Evolutionary conservation across 23 tunicate species (phyloP).

Genomic region (Halocynthia roretzi): DNA sequence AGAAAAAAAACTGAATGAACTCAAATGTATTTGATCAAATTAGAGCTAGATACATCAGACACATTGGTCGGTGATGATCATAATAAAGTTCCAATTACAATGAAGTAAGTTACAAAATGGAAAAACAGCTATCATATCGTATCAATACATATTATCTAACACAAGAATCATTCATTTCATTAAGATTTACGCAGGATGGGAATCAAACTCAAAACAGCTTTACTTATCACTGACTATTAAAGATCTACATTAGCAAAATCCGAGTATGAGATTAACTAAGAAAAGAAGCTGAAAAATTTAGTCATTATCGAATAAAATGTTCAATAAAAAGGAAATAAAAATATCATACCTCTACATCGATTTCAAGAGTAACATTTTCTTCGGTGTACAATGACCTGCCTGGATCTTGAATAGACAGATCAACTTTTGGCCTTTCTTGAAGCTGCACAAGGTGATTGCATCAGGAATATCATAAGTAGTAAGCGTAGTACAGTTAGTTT

Average conservation of each 20-base stretch:
- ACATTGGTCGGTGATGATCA: neutral
- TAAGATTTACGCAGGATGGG: no score
- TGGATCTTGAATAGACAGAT: neutral
- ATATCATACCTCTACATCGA: constrained; percentile 21
- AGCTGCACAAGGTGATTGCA: constrained; percentile 20
- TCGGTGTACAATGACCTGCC: constrained; percentile 28
- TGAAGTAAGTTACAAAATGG: no score
- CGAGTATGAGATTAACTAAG: neutral
- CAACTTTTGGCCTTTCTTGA: constrained; percentile 22
- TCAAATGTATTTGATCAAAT: neutral
- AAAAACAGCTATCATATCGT: no score
- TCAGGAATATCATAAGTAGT: no score
- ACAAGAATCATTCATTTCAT: no score
- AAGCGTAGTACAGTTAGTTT: no score
- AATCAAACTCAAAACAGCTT: neutral
- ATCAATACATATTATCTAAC: no score
- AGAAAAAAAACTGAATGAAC: no score
- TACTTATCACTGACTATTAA: neutral
- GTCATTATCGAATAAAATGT: no score
- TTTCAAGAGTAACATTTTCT: constrained; percentile 12
- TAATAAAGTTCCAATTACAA: no score
- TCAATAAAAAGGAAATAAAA: no score
- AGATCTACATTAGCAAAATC: neutral
- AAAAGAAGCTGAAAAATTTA: neutral
- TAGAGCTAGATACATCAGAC: neutral